Evolutionary conservation across 2,888 invertebrate genomes (phyloP), one percentile per base, ranked within the genome.

Genomic region (Dynastes grantii): DNA sequence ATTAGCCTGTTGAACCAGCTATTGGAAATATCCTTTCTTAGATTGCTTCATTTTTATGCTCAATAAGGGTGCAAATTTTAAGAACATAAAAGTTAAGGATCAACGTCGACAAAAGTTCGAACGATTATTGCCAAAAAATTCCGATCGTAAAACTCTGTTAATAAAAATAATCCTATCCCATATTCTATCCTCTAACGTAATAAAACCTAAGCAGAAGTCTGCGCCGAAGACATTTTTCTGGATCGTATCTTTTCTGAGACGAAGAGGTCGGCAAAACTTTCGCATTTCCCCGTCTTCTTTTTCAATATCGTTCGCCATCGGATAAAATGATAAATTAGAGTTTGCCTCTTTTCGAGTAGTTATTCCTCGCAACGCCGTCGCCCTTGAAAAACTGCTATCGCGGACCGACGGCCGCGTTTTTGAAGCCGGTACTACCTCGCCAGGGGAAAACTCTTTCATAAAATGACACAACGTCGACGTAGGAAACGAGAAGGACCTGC

Each of bases 291-390:
- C 58, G 16, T 40, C 58, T 58, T 37, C 37, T 22, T 55, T 55
- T 71, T 71, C 71, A 71, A 37, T 55, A 55, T 71, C 71, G 29
- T 37, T 40, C 55, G 68, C 51, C 68, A 51, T 55, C 71, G 55
- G 61, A 75, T 75, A 27, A 75, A 61, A 75, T 75, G 73, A 75
- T 75, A 75, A 75, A 75, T 75, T 75, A 75, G 73, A 75, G 73
- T 75, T 75, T 40, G 73, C 73, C 9, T 63, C 32, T 63, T 63
- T 63, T 29, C 32, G 63, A 63, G 63, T 32, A 63, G 63, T 63
- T 63, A 32, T 32, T 32, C 37, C 13, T 29, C 63, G 63, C 32
- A 32, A 29, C 63, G 55, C 55, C 8, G 49, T 67, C 9, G 5
- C 32, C 29, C 27, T 13, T 51, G 67, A 67, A 67, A 67, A 45